phyloP scores from a whole-genome alignment of 2,797 vertebrate genomes.

The Lithobates sylvaticus region DNA sequence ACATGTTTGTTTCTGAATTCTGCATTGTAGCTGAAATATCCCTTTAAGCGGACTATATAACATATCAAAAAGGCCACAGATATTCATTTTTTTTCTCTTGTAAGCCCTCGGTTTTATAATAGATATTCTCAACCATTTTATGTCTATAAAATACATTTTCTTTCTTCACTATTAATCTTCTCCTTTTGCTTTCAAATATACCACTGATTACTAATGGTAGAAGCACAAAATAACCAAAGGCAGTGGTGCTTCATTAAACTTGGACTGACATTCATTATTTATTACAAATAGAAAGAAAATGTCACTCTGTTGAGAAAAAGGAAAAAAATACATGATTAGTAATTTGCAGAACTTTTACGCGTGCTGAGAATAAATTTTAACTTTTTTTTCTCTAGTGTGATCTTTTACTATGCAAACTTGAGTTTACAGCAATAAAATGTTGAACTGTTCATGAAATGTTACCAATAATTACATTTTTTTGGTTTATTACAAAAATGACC shows the following conservation, averaged over 20 bases:
- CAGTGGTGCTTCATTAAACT: slow-evolving; percentile 51
- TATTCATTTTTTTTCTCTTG: neutral
- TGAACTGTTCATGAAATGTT: slow-evolving; percentile 5
- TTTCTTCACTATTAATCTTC: slow-evolving; percentile 49
- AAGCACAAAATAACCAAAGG: slow-evolving; percentile 57
- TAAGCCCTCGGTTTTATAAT: neutral
- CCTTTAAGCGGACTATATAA: neutral
- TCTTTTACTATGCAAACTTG: slow-evolving; percentile 8
- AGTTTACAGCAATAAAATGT: neutral
- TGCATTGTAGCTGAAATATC: neutral
- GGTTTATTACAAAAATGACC: neutral
- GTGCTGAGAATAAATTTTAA: slow-evolving; percentile 42
- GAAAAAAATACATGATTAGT: slow-evolving; percentile 49
- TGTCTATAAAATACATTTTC: slow-evolving; percentile 42
- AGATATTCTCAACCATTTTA: slow-evolving; percentile 2
- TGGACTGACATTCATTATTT: slow-evolving; percentile 61
- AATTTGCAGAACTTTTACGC: slow-evolving; percentile 58
- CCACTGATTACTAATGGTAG: slow-evolving; percentile 51
- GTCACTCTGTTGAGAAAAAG: slow-evolving; percentile 53
- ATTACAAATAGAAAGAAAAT: slow-evolving; percentile 61
- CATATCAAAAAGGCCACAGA: neutral
- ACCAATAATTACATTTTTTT: neutral
- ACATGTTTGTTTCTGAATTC: neutral
- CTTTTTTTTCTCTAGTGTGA: slow-evolving; percentile 46
- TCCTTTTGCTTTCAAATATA: slow-evolving; percentile 52